Conservation (phyloP, 2,113 vertebrate species). For the Hyaena hyaena region DNA sequence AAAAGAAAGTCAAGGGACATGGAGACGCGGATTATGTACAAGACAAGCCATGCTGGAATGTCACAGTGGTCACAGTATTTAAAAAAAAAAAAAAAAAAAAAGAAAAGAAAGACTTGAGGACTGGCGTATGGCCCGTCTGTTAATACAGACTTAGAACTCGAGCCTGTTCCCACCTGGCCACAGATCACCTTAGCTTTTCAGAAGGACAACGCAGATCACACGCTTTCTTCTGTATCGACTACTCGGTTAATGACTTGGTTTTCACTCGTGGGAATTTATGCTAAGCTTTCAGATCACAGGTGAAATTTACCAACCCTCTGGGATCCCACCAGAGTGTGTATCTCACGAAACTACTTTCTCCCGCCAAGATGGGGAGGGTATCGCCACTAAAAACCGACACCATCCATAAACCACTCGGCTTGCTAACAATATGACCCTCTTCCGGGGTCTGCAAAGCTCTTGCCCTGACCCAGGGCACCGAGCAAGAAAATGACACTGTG, state of each 20-base stretch:
- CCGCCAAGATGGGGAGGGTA: rapidly evolving
- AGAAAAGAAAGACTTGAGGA: not conserved
- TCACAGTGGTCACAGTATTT: not conserved
- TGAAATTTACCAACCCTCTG: not conserved
- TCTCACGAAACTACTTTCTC: not conserved
- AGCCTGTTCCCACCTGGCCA: not conserved
- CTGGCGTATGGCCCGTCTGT: not conserved
- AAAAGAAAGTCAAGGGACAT: constrained; percentile 74
- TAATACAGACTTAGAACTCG: not conserved
- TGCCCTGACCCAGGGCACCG: not conserved
- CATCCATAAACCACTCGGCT: not conserved
- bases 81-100: not conserved
- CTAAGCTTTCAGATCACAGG: not conserved
- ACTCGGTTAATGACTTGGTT: not conserved
- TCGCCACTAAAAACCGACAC: not conserved
- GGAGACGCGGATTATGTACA: not conserved
- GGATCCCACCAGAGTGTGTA: not conserved
- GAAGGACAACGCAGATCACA: not conserved
- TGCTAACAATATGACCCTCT: constrained; percentile 18
- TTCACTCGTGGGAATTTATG: not conserved
- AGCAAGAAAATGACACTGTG: not conserved
- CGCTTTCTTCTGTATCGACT: not conserved
- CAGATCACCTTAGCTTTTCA: not conserved
- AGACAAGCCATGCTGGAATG: not conserved
- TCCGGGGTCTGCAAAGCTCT: not conserved